phyloP scores from a whole-genome alignment of 2,888 invertebrate genomes.

The Priocnemis perturbator region DNA sequence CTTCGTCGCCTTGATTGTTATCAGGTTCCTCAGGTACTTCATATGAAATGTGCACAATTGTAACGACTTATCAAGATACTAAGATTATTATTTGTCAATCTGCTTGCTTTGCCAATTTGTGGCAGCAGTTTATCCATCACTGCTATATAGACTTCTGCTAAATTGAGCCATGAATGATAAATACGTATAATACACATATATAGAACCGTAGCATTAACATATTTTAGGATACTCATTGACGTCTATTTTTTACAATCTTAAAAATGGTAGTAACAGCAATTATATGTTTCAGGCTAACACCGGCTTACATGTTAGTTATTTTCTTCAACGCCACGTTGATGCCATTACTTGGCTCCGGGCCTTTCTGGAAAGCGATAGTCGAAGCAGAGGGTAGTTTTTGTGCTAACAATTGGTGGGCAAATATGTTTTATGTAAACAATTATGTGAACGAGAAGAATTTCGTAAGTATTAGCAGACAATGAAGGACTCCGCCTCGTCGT shows the following conservation, averaged over 20 bases:
- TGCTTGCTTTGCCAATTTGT: no score
- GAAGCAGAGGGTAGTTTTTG: conserved; percentile 55
- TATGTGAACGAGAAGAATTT: conserved; percentile 53
- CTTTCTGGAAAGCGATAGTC: conserved; percentile 59
- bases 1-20: conserved; percentile 45
- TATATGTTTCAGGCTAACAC: conserved; percentile 55
- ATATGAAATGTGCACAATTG: background rate
- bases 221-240: no score
- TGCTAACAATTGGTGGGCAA: conserved; percentile 60
- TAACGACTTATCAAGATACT: no score
- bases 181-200: no score
- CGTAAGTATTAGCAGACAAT: conserved; percentile 35
- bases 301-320: conserved; percentile 58
- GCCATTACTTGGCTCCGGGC: conserved; percentile 62
- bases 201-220: no score
- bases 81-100: no score
- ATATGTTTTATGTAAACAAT: conserved; percentile 66
- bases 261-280: no score
- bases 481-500: background rate
- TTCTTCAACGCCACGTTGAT: conserved; percentile 59
- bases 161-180: no score
- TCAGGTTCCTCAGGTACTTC: conserved; percentile 58
- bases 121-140: no score
- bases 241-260: no score
- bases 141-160: no score